These are phyloP conservation scores for Drosophila mulleri DNA, from an alignment of 2,888 invertebrate genomes.

Conservation along the genomic window DNA sequence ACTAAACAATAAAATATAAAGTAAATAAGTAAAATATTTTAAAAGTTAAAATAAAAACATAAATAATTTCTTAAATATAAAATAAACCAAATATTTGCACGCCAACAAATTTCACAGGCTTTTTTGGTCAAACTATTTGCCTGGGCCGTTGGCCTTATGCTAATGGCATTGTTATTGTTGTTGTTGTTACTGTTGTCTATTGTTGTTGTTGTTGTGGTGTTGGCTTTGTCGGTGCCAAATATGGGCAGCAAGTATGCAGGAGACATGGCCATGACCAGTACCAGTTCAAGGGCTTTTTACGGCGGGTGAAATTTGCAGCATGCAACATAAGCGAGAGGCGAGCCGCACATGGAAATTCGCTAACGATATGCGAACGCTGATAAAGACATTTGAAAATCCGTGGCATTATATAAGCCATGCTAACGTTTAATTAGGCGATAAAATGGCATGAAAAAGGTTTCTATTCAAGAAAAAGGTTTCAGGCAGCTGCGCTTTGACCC, in stretches of 20 bases:
- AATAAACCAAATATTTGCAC: slow-evolving; percentile 13
- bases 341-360: slow-evolving; percentile 42
- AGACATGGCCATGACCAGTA: slow-evolving; percentile 53
- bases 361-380: slow-evolving; percentile 43
- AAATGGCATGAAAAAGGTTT: slow-evolving; percentile 25
- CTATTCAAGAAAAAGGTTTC: slow-evolving; percentile 8
- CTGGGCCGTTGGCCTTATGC: slow-evolving; percentile 46
- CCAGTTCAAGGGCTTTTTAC: slow-evolving; percentile 72
- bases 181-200: not conserved
- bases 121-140: slow-evolving; percentile 33
- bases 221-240: slow-evolving; percentile 64
- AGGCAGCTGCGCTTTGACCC: slow-evolving; percentile 46
- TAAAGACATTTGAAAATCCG: slow-evolving; percentile 54
- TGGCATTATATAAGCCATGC: slow-evolving; percentile 52
- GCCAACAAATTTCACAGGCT: slow-evolving; percentile 47
- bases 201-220: slow-evolving; percentile 12
- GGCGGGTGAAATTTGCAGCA: slow-evolving; percentile 59
- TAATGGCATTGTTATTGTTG: slow-evolving; percentile 27
- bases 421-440: slow-evolving; percentile 51
- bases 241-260: slow-evolving; percentile 39
- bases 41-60: not conserved
- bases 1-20: too few species aligned
- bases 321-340: slow-evolving; percentile 10
- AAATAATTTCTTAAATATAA: too few species aligned
- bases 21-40: too few species aligned